Evolutionary conservation across 2,113 vertebrate genomes (phyloP), one percentile per base, ranked within the genome.

Genomic region (Pituophis catenifer): DNA sequence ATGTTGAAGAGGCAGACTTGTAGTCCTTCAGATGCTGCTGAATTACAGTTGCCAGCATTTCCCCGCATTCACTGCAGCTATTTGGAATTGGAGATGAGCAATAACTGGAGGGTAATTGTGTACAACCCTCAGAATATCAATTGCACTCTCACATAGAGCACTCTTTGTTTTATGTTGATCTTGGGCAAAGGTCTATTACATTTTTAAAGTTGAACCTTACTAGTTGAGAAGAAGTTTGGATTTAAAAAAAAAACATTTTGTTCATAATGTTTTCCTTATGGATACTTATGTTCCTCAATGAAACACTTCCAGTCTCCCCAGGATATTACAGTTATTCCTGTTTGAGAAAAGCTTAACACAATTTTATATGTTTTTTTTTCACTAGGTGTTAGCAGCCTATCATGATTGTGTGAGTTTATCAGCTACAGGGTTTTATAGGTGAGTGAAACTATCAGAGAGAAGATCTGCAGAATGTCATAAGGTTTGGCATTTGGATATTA

Each of bases 341-440:
- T 94, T 93, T 86, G 65, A 65, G 89, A 24, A 3, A 19, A 1
- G 3, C 48, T 70, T 70, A 65, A 92, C 50, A 57, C 0, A 0
- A n/a, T 19, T 87, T 57, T 93, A 10, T 54, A 95, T 96, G 52
- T 2, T 50, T 52, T 5, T 5, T 38, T 50, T n/a, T 96, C 95
- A 26, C 70, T 96, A 99, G 99, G 98, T 99, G 86, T 96, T n/a
- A 88, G 97, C 97, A 0, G 99, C 99, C 1, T 99, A 99, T 6
- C 91, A 97, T 50, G 96, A 97, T 94, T 96, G 98, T 65, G 97
- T 99, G 70, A 99, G 98, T 93, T 97, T 99, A 92, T 99, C 99
- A 3, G 97, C 98, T 4, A 99, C 98, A 0, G 99, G 99, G 0
- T 99, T 99, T 96, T 99, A 99, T 89, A 99, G 97, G 99, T 99